Evolutionary conservation across 2,888 invertebrate species (phyloP).

Genomic region (Tridacna gigas): DNA sequence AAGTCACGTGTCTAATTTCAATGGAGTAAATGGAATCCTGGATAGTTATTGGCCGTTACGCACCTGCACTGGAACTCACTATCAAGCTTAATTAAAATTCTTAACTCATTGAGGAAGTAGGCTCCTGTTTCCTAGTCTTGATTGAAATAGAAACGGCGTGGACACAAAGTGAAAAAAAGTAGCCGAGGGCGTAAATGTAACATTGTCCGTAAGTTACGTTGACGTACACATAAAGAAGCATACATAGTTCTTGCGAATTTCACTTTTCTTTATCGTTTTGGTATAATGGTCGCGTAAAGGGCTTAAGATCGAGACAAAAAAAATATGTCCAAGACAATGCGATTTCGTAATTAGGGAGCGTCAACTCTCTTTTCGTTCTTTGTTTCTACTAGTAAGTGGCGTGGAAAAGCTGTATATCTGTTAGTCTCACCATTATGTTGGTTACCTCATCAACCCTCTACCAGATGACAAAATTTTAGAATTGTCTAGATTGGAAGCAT

Average conservation of each 20-base stretch:
- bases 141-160: too few species aligned
- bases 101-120: background rate
- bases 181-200: too few species aligned
- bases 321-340: slow-evolving; percentile 33
- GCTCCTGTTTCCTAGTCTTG: background rate
- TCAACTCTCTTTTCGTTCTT: background rate
- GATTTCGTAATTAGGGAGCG: background rate
- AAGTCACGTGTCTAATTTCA: slow-evolving; percentile 40
- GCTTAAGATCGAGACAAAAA: background rate
- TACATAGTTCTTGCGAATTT: too few species aligned
- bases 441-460: background rate
- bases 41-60: slow-evolving; percentile 51
- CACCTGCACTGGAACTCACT: slow-evolving; percentile 52
- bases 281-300: too few species aligned
- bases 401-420: slow-evolving; percentile 38
- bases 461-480: background rate
- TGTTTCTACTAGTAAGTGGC: slow-evolving; percentile 31
- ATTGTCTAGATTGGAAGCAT: too few species aligned
- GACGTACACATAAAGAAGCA: too few species aligned
- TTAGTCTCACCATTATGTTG: slow-evolving; percentile 33
- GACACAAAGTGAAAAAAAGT: too few species aligned
- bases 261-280: too few species aligned
- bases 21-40: slow-evolving; percentile 51
- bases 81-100: background rate
- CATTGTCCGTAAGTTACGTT: too few species aligned